Conservation (phyloP, 37 sponge, comb jelly and placozoan genomes). For the Spongilla lacustris region DNA sequence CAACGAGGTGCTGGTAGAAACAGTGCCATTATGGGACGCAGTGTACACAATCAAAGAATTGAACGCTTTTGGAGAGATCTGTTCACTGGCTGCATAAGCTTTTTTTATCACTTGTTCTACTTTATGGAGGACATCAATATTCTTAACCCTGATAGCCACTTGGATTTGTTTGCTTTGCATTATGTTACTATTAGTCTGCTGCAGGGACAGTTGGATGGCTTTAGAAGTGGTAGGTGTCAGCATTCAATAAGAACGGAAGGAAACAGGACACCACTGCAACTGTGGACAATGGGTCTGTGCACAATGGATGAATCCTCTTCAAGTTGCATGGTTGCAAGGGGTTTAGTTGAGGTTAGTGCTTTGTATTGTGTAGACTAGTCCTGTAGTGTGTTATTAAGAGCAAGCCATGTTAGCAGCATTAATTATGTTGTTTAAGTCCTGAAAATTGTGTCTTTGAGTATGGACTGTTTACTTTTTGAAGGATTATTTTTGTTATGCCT, state of each 20-base stretch:
- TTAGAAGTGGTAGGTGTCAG: conserved; percentile 44
- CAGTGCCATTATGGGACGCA: conserved; percentile 59
- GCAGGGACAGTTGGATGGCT: conserved; percentile 42
- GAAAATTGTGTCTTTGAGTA: too few relatives aligned
- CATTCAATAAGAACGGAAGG: conserved; percentile 41
- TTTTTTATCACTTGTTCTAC: conserved; percentile 57
- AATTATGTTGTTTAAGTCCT: too few relatives aligned
- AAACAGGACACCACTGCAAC: conserved; percentile 54
- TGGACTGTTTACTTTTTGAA: too few relatives aligned
- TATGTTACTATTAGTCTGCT: conserved; percentile 44
- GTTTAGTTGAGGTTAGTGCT: conserved; percentile 1
- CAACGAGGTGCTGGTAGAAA: conserved; percentile 72
- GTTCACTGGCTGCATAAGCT: conserved; percentile 48
- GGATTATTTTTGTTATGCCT: too few relatives aligned
- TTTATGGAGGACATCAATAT: conserved; percentile 46
- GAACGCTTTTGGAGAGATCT: conserved; percentile 76
- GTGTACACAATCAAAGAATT: conserved; percentile 79
- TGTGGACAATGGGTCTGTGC: conserved; percentile 49
- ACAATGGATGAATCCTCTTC: background rate
- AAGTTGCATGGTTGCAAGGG: background rate
- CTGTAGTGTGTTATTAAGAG: too few relatives aligned
- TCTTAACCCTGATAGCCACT: conserved; percentile 18
- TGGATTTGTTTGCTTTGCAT: conserved; percentile 63
- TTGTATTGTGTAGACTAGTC: too few relatives aligned
- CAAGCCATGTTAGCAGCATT: too few relatives aligned